Evolutionary conservation across 2,113 vertebrate genomes (phyloP), one percentile per base, ranked within the genome.

Genomic region (Eubucco bourcierii): DNA sequence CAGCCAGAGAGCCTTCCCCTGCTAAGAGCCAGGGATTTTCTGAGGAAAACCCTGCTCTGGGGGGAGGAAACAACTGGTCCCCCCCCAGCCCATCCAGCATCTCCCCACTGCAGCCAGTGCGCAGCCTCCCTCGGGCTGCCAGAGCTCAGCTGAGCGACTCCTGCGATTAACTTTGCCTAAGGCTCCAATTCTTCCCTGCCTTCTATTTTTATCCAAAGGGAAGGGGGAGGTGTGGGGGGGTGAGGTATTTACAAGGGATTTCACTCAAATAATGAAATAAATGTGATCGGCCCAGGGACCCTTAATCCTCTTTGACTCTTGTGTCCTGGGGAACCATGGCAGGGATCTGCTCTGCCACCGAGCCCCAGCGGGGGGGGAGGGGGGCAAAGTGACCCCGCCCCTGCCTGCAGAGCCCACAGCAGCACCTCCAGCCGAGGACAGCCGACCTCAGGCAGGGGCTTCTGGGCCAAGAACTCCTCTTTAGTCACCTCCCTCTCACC

Each of bases 221-320:
- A 84, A 47, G 15, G 47, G 34, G 10, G 52, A 66, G 3, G 11
- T 15, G 8, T 17, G 60, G 59, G 68, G 52, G 63, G 64, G n/a
- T n/a, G 60, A 21, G 73, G 64, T 0, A 93, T 95, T 96, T 96
- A 89, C 91, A 58, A 84, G 86, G 96, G 95, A 96, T 97, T 97
- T 94, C 74, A 67, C 58, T 94, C 92, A 47, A 90, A 97, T 96
- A 96, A 97, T 95, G 92, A 95, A 95, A 97, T 96, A 96, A 96
- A 94, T 95, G 94, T 92, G 93, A 95, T 95, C 90, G 92, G 94
- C 60, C 31, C 3, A 94, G 93, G 67, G 90, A 94, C 47, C 65
- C n/a, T 84, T 97, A 97, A 97, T 97, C 96, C 24, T 52, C 95
- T 96, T 97, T 95, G 94, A 94, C 85, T 93, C 93, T 41, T 52